Conservation (phyloP, 2,888 invertebrate genomes). For the Cataglyphis altisquamis region DNA sequence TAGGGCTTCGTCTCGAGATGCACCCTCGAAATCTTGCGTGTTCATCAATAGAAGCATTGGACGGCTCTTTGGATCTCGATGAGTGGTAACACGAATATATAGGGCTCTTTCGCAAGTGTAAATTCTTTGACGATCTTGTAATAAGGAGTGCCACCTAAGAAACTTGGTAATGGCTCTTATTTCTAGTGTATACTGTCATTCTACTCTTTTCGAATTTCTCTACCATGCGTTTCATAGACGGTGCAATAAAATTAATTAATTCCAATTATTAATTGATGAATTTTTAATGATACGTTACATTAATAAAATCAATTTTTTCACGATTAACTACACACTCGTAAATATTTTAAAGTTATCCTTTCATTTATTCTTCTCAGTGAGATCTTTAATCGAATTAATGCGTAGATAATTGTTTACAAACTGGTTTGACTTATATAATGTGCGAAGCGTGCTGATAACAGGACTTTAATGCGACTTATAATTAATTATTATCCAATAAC, state of each 20-base stretch:
- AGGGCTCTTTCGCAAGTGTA: slow-evolving; percentile 27
- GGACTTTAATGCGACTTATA: slow-evolving; percentile 46
- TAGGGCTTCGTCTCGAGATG: slow-evolving; percentile 21
- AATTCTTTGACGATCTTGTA: slow-evolving; percentile 18
- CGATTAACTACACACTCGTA: not conserved
- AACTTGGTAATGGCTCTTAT: not conserved
- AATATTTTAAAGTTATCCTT: not conserved
- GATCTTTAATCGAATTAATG: not conserved
- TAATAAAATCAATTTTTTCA: not conserved
- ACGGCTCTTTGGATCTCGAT: slow-evolving; percentile 16
- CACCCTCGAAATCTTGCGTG: slow-evolving; percentile 22
- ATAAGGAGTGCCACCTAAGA: not conserved
- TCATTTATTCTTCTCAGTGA: not conserved
- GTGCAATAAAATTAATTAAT: slow-evolving; percentile 15
- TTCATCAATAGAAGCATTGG: slow-evolving; percentile 36
- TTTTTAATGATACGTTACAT: not conserved
- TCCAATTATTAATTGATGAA: slow-evolving; percentile 1
- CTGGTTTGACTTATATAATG: not conserved
- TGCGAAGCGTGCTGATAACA: not conserved
- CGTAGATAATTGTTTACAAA: slow-evolving; percentile 8
- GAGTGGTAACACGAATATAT: slow-evolving; percentile 9
- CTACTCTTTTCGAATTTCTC: not conserved
- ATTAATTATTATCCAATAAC: slow-evolving; percentile 46
- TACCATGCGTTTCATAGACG: not conserved
- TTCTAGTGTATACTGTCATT: not conserved